Conservation (phyloP, 2,797 vertebrate genomes). For the Gobio occitaniae region DNA sequence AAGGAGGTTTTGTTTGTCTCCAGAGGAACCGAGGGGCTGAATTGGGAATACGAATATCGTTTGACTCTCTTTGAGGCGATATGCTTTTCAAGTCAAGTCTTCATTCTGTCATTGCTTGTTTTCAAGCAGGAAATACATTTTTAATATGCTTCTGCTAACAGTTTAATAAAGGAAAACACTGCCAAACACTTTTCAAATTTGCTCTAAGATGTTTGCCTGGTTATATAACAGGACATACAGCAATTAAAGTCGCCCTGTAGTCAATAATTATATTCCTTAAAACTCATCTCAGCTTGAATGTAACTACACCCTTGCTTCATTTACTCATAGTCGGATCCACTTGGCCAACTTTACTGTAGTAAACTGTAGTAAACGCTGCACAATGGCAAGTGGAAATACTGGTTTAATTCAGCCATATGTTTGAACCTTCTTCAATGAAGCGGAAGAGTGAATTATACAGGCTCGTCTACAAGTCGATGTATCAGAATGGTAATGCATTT, state of each 20-base stretch:
- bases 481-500: no score
- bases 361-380: no score
- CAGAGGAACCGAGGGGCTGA: slow-evolving; percentile 59
- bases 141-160: slow-evolving; percentile 25
- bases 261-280: no score
- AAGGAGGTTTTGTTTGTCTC: slow-evolving; percentile 64
- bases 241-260: not conserved
- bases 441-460: no score
- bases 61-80: not conserved
- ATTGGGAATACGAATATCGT: slow-evolving; percentile 23
- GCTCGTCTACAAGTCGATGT: no score
- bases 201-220: slow-evolving; percentile 34
- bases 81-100: slow-evolving; percentile 18
- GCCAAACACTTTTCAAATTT: slow-evolving; percentile 9
- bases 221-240: slow-evolving; percentile 18
- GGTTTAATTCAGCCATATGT: no score
- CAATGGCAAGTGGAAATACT: no score
- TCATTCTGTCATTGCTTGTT: slow-evolving; percentile 21
- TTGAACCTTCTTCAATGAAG: no score
- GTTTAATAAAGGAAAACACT: slow-evolving; percentile 34
- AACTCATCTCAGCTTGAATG: no score
- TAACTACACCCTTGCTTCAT: no score
- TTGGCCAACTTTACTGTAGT: no score
- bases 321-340: no score
- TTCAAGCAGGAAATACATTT: slow-evolving; percentile 19